Evolutionary conservation across 2,113 vertebrate species (phyloP).

Genomic region (Eulemur macaco): DNA sequence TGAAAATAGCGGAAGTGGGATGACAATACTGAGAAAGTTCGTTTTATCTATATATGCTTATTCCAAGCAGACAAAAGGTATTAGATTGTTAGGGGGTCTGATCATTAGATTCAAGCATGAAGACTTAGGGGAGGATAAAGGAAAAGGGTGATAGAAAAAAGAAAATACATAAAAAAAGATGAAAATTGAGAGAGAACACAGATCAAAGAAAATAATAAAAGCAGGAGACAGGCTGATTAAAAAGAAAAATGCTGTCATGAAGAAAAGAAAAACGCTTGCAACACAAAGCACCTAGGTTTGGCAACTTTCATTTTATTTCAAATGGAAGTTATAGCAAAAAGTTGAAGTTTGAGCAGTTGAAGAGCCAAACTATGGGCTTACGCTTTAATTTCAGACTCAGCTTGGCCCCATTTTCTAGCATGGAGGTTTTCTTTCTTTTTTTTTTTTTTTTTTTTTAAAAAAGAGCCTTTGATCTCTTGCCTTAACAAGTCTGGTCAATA

Average conservation of each 20-base stretch:
- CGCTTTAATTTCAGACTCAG: conserved; percentile 56
- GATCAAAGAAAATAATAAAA: conserved; percentile 36
- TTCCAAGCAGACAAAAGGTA: background rate
- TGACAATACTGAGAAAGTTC: background rate
- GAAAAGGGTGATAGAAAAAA: background rate
- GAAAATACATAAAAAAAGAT: background rate
- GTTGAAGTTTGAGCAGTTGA: background rate
- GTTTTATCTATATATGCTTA: background rate
- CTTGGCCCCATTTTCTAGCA: conserved; percentile 17
- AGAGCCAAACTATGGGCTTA: background rate
- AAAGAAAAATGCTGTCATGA: background rate
- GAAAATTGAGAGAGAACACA: background rate
- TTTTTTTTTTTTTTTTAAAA: background rate
- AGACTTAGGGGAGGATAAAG: background rate
- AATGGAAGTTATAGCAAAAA: background rate
- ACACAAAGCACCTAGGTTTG: background rate
- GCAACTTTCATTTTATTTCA: conserved; percentile 41
- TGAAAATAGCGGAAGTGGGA: background rate
- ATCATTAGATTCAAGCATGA: background rate
- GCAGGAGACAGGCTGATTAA: background rate
- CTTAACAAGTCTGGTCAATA: conserved; percentile 38
- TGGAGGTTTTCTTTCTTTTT: conserved; percentile 21
- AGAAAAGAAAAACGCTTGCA: background rate
- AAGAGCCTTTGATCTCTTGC: conserved; percentile 58
- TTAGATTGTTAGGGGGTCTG: background rate